These are phyloP conservation scores for Arrhopalites spinosus DNA, from an alignment of 2,888 invertebrate species.

Conservation along the genomic window DNA sequence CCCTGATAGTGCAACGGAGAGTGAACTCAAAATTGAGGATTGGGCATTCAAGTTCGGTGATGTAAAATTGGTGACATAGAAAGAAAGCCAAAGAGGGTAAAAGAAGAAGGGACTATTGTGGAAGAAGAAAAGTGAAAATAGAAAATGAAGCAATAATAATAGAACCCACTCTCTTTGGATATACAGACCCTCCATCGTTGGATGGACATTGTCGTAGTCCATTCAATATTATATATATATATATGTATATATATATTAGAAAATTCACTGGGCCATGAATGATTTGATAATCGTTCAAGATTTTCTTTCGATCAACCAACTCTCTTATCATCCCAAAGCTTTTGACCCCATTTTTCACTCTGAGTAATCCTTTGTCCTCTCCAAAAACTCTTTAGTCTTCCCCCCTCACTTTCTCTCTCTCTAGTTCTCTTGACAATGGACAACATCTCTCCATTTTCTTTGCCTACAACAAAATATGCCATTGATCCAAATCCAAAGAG, in stretches of 20 bases:
- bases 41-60: background rate
- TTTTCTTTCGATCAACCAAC: background rate
- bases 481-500: background rate
- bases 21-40: background rate
- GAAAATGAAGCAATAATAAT: background rate
- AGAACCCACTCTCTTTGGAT: background rate
- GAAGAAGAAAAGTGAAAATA: background rate
- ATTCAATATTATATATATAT: background rate
- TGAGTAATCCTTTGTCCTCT: slow-evolving; percentile 22
- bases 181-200: too few relatives aligned
- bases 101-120: background rate
- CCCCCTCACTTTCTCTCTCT: background rate
- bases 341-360: slow-evolving; percentile 27
- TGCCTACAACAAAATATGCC: background rate
- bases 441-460: too few relatives aligned
- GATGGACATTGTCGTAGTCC: background rate
- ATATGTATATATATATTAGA: background rate
- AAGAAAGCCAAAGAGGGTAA: background rate
- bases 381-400: background rate
- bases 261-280: slow-evolving; percentile 17
- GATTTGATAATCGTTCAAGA: slow-evolving; percentile 30
- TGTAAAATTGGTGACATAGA: background rate
- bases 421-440: background rate
- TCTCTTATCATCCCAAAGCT: background rate
- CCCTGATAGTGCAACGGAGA: too few relatives aligned